phyloP scores from a whole-genome alignment of 2,797 vertebrate genomes.

The Epinephelus awoara region DNA sequence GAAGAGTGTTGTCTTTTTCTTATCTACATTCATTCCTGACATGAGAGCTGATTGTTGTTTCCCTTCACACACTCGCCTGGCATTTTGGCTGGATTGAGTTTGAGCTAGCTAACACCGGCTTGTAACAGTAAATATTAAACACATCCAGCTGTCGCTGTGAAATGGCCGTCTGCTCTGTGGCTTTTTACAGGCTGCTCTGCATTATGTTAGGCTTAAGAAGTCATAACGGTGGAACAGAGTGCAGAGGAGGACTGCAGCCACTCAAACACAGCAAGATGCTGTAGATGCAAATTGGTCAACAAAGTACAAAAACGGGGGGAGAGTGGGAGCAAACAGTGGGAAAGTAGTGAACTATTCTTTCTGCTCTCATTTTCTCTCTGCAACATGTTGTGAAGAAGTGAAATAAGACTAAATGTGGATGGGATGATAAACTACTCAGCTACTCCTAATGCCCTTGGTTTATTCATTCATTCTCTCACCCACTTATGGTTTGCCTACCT shows the following conservation, averaged over 20 bases:
- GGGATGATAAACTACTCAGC: conserved; percentile 25
- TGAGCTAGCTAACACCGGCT: conserved; percentile 48
- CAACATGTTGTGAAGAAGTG: conserved; percentile 11
- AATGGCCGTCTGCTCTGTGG: conserved; percentile 50
- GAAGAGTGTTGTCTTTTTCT: neutral
- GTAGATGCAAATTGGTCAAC: conserved; percentile 61
- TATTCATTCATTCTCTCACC: conserved; percentile 36
- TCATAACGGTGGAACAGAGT: conserved; percentile 41
- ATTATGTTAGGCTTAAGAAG: conserved; percentile 56
- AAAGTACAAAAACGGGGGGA: conserved; percentile 9
- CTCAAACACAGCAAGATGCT: conserved; percentile 44
- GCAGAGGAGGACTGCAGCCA: conserved; percentile 46
- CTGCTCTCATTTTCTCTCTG: conserved; percentile 17
- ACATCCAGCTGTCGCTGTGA: conserved; percentile 69
- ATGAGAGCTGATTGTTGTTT: conserved; percentile 54
- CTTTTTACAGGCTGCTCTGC: conserved; percentile 63
- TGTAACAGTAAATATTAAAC: conserved; percentile 73
- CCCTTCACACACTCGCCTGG: conserved; percentile 41
- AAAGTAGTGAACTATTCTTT: conserved; percentile 34
- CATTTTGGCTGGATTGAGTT: conserved; percentile 50
- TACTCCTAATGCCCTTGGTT: conserved; percentile 20
- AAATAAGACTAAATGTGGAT: conserved; percentile 29
- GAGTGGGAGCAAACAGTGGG: conserved; percentile 37
- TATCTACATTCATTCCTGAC: conserved; percentile 9
- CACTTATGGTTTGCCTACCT: conserved; percentile 7